Evolutionary conservation across 2,797 vertebrate genomes (phyloP), one percentile per base, ranked within the genome.

Genomic region (Craterocephalus amniculus): DNA sequence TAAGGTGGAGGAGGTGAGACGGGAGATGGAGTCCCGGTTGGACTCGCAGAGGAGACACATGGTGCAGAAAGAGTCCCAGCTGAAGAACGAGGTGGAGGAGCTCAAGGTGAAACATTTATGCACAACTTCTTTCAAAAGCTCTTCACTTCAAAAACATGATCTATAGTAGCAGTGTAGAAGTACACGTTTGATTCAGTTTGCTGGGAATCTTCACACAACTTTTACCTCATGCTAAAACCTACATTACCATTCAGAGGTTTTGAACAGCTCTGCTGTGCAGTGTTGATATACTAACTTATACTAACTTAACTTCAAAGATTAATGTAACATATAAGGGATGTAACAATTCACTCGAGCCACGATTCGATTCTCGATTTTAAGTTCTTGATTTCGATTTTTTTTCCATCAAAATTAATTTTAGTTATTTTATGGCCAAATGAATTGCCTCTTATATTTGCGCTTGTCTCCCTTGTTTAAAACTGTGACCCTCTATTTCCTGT

Each of bases 31-130:
- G 87, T 97, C 96, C 35, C 93, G 96, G 49, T 81, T 97, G 89
- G 96, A 97, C 89, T 97, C 96, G 1, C 96, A 97, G 90, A 96
- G 96, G 83, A 93, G 96, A 81, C 95, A 97, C 84, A 97, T 97
- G 97, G 96, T 97, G 83, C 96, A 96, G 88, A 97, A 96, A 83
- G 96, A 97, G 83, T 95, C 94, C 27, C 83, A 95, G 72, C 88
- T 97, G 81, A 96, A 95, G 91, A 95, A 88, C 6, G 95, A 97
- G 74, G 94, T 97, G 76, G 96, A 97, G 79, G 95, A 97, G 61
- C 92, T 97, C 18, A 97, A 96, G 96, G 96, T 97, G 91, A 84
- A 16, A 26, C 18, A 55, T 61, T 48, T 10, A 48, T 48, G 7
- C 45, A 48, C 18, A 13, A 1, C 67, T 34, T n/a, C 24, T 54